Percentiles rank a stretch among this genome's conserved stretches.
phyloP scores from a whole-genome alignment of 2,888 invertebrate species.

The Cheilosia variabilis region DNA sequence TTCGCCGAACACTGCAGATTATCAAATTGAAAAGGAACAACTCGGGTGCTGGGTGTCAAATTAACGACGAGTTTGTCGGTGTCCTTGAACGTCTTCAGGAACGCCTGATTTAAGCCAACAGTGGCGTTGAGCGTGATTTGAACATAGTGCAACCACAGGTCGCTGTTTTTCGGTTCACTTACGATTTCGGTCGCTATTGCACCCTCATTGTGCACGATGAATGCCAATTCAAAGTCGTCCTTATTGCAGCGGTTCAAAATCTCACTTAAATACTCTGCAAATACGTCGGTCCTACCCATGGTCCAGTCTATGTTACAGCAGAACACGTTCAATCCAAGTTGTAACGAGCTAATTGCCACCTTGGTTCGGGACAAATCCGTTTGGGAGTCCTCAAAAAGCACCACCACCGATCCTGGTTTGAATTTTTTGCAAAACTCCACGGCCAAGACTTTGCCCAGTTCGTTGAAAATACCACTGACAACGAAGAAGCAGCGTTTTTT shows the following conservation, averaged over 20 bases:
- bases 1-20: slow-evolving; percentile 80
- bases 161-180: slow-evolving; percentile 79
- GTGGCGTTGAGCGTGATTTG: slow-evolving; percentile 79
- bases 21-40: slow-evolving; percentile 79
- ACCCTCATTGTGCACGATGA: slow-evolving; percentile 81
- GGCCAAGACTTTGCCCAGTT: slow-evolving; percentile 92
- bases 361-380: slow-evolving; percentile 88
- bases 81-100: slow-evolving; percentile 75
- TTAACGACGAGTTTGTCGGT: slow-evolving; percentile 79
- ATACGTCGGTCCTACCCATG: slow-evolving; percentile 52
- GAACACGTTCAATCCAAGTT: slow-evolving; percentile 84
- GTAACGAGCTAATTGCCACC: slow-evolving; percentile 84
- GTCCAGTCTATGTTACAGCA: slow-evolving; percentile 76
- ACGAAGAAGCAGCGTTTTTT: slow-evolving; percentile 87
- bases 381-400: slow-evolving; percentile 91
- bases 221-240: slow-evolving; percentile 78
- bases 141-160: slow-evolving; percentile 79
- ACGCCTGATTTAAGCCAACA: slow-evolving; percentile 80
- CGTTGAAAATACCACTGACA: slow-evolving; percentile 93
- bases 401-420: slow-evolving; percentile 87
- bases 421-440: slow-evolving; percentile 88
- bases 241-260: slow-evolving; percentile 56
- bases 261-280: slow-evolving; percentile 73
- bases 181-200: slow-evolving; percentile 78
- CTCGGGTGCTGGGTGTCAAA: slow-evolving; percentile 79